Percentiles rank a stretch among this genome's conserved stretches.
Conservation (phyloP, 2,888 invertebrate genomes). For the Spodoptera exigua region DNA sequence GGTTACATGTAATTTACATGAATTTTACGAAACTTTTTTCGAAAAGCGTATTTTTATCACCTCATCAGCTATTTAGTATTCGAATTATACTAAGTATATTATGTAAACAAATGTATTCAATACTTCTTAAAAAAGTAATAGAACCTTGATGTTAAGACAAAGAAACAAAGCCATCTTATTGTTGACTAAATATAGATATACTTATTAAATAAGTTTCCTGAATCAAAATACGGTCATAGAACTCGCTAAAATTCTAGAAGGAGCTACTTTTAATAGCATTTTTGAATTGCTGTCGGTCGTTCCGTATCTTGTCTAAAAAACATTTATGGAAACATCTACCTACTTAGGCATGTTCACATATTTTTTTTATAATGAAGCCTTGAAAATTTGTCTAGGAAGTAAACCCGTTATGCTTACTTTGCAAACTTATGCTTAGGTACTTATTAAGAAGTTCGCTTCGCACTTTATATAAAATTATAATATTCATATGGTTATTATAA, state of each 20-base stretch:
- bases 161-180: not conserved
- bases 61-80: too few species aligned
- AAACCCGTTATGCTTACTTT: not conserved
- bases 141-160: not conserved
- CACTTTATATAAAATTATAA: not conserved
- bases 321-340: too few species aligned
- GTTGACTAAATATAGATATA: not conserved
- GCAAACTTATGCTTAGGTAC: too few species aligned
- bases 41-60: not conserved
- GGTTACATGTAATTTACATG: not conserved
- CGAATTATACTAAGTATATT: too few species aligned
- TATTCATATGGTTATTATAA: not conserved
- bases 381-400: slow-evolving; percentile 10
- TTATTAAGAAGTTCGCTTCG: slow-evolving; percentile 8
- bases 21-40: not conserved
- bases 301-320: too few species aligned
- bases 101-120: too few species aligned
- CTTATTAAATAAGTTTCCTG: slow-evolving; percentile 4
- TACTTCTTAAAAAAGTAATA: not conserved
- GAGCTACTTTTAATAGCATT: not conserved
- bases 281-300: not conserved
- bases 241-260: not conserved
- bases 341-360: too few species aligned
- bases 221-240: not conserved
- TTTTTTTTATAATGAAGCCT: not conserved